Evolutionary conservation across 64 coral and sea anemone species (phyloP).

Genomic region (Cladopsammia gracilis): DNA sequence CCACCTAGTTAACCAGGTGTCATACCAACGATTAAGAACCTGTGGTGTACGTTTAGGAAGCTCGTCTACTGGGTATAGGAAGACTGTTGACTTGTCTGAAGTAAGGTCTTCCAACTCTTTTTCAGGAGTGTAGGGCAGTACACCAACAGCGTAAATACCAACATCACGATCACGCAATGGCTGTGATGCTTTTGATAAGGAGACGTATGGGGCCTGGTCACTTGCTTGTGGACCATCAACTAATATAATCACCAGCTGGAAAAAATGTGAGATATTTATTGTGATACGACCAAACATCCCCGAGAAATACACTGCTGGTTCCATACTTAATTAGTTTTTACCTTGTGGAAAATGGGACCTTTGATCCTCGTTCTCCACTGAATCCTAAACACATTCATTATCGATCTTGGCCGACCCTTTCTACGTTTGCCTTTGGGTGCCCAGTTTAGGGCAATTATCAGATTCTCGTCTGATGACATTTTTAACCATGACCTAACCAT

Average conservation of each 20-base stretch:
- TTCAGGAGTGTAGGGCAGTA: not conserved
- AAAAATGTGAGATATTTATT: not conserved
- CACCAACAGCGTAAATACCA: constrained; percentile 47
- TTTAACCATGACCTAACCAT: too few relatives aligned
- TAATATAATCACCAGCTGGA: constrained; percentile 52
- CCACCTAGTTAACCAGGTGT: constrained; percentile 7
- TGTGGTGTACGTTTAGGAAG: constrained; percentile 18
- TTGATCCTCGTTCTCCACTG: too few relatives aligned
- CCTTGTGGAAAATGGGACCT: too few relatives aligned
- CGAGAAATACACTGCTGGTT: too few relatives aligned
- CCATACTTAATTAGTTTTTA: not conserved
- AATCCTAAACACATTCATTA: too few relatives aligned
- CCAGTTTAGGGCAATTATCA: too few relatives aligned
- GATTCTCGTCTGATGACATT: too few relatives aligned
- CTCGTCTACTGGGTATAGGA: constrained; percentile 7
- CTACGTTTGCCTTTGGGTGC: too few relatives aligned
- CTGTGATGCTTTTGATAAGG: constrained; percentile 18
- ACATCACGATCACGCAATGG: constrained; percentile 33
- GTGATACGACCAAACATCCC: too few relatives aligned
- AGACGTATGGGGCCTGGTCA: not conserved
- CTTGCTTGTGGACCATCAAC: constrained; percentile 31
- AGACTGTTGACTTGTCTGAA: not conserved
- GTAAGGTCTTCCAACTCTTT: constrained; percentile 27
- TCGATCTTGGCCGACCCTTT: too few relatives aligned
- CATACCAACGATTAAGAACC: constrained; percentile 31